Percentiles rank a stretch among this genome's conserved stretches.
These are phyloP conservation scores for Blastomussa wellsi DNA, from an alignment of 92 coral and sea anemone genomes.

Conservation along the genomic window DNA sequence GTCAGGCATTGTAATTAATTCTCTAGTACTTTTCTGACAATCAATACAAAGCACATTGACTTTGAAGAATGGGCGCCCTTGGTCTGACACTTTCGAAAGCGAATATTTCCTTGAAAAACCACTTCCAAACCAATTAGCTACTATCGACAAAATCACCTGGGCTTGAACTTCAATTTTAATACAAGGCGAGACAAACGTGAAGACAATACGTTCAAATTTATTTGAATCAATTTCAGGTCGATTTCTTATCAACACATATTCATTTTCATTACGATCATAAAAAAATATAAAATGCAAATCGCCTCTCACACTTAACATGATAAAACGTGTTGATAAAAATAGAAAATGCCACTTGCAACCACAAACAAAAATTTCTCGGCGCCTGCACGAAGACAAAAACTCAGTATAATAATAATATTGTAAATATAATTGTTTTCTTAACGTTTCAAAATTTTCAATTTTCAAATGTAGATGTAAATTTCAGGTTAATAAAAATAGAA, in stretches of 20 bases:
- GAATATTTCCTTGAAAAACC: slow-evolving; percentile 28
- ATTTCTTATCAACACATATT: not conserved
- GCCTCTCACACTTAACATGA: not conserved
- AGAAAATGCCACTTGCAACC: not conserved
- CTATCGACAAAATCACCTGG: slow-evolving; percentile 16
- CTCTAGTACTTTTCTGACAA: not conserved
- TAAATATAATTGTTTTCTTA: slow-evolving; percentile 2
- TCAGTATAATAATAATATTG: not conserved
- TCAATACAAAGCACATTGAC: slow-evolving; percentile 14
- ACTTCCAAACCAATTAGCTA: slow-evolving; percentile 21
- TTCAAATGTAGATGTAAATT: not conserved
- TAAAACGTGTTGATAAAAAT: not conserved
- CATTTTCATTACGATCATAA: not conserved
- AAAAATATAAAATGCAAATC: slow-evolving; percentile 15
- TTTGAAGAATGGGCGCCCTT: slow-evolving; percentile 7
- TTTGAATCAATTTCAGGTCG: slow-evolving; percentile 1
- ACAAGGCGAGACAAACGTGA: slow-evolving; percentile 20
- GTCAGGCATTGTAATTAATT: not conserved
- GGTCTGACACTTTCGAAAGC: slow-evolving; percentile 13
- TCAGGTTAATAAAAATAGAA: not conserved
- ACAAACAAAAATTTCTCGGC: not conserved
- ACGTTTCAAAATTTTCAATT: slow-evolving; percentile 1
- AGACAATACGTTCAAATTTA: slow-evolving; percentile 16
- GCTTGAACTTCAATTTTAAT: slow-evolving; percentile 6
- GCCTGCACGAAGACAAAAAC: not conserved